Evolutionary conservation across 1,140 invertebrate species (phyloP).

Genomic region (Drosophila triauraria): DNA sequence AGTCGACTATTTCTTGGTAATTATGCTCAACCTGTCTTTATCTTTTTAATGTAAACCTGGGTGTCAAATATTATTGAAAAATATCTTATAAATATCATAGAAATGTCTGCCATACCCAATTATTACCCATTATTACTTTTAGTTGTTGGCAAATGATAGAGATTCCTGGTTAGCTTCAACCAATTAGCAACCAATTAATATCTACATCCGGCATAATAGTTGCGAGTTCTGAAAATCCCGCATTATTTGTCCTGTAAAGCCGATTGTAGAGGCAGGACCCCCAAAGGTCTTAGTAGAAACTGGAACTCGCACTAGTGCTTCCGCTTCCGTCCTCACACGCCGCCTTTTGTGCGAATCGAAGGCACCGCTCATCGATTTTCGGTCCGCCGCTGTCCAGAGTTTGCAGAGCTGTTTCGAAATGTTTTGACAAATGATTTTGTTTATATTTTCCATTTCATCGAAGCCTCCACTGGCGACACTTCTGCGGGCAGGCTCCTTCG

Average conservation of each 20-base stretch:
- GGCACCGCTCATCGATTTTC: slow-evolving; percentile 52
- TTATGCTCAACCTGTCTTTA: fast-evolving
- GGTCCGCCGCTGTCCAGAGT: slow-evolving; percentile 31
- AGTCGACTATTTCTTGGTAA: not conserved
- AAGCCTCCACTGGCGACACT: slow-evolving; percentile 60
- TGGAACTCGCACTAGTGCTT: slow-evolving; percentile 43
- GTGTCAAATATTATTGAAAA: not conserved
- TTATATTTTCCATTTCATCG: slow-evolving; percentile 83
- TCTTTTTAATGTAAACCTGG: too few relatives aligned
- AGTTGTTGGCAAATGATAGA: not conserved
- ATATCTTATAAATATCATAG: not conserved
- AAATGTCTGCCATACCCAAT: not conserved
- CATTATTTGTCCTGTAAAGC: not conserved
- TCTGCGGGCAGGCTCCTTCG: slow-evolving; percentile 46
- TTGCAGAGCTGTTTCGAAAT: slow-evolving; percentile 74
- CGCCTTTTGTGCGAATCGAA: slow-evolving; percentile 52
- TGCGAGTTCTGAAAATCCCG: not conserved
- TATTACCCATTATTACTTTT: not conserved
- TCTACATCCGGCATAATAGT: not conserved
- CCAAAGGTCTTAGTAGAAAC: not conserved
- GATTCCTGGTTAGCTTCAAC: not conserved
- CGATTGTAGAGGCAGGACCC: slow-evolving; percentile 4
- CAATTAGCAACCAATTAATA: not conserved
- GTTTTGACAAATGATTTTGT: slow-evolving; percentile 83
- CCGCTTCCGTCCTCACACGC: slow-evolving; percentile 63